phyloP scores from a whole-genome alignment of 1,140 invertebrate species.

The Ips typographus region DNA sequence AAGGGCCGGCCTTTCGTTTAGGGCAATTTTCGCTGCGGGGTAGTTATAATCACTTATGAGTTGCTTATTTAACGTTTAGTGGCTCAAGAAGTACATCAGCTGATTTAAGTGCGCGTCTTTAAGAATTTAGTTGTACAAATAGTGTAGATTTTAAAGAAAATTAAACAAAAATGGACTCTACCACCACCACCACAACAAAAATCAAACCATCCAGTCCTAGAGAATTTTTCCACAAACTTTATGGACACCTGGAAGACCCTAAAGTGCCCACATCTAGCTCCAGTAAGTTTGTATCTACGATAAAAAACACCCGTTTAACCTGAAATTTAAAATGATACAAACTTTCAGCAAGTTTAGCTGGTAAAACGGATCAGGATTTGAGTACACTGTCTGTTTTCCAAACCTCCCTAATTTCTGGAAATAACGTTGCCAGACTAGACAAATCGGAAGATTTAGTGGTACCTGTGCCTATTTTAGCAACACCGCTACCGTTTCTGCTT shows the following conservation, averaged over 20 bases:
- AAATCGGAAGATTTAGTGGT: constrained; percentile 37
- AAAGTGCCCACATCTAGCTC: background rate
- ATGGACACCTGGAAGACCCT: constrained; percentile 61
- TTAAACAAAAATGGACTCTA: background rate
- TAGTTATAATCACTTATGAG: too few relatives aligned
- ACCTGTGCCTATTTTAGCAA: constrained; percentile 46
- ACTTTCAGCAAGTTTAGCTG: background rate
- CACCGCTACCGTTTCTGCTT: constrained; percentile 49
- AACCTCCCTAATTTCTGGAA: background rate
- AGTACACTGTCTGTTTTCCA: background rate
- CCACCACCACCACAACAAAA: background rate
- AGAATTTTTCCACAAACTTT: constrained; percentile 67
- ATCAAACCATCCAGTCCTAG: constrained; percentile 62
- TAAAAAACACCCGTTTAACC: background rate
- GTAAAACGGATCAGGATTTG: background rate
- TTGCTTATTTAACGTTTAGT: too few relatives aligned
- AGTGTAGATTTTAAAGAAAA: too few relatives aligned
- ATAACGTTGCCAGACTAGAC: too few relatives aligned
- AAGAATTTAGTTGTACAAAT: too few relatives aligned
- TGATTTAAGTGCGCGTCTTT: too few relatives aligned
- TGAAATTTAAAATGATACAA: background rate
- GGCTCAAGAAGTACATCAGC: too few relatives aligned
- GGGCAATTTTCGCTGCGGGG: too few relatives aligned
- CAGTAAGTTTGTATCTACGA: too few relatives aligned
- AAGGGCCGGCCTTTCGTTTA: too few relatives aligned